Percentiles rank a stretch among this genome's conserved stretches.
These are phyloP conservation scores for Melitaea cinxia DNA, from an alignment of 1,140 invertebrate genomes.

Conservation along the genomic window DNA sequence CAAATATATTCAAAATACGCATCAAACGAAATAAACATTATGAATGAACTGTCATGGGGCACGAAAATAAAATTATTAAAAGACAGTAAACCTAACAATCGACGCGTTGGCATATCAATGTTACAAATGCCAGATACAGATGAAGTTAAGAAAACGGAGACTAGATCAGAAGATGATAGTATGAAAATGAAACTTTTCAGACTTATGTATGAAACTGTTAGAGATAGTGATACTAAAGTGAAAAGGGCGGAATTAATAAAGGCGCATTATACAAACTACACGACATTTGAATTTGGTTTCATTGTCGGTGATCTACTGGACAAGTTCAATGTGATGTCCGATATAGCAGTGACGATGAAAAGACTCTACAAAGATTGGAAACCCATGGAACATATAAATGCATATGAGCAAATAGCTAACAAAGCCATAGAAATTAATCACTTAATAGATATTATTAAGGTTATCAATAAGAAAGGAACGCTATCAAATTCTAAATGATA, in stretches of 20 bases:
- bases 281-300: constrained; percentile 58
- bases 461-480: constrained; percentile 19
- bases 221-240: constrained; percentile 60
- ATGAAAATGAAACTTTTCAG: constrained; percentile 67
- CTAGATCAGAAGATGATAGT: constrained; percentile 45
- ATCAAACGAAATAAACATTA: constrained; percentile 33
- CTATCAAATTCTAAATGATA: no score
- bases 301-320: constrained; percentile 62
- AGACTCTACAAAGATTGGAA: constrained; percentile 52
- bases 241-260: constrained; percentile 57
- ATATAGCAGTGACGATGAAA: constrained; percentile 52
- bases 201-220: constrained; percentile 63
- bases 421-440: constrained; percentile 60
- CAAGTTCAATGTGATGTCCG: constrained; percentile 52
- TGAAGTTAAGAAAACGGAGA: neutral
- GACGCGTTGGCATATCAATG: constrained; percentile 35
- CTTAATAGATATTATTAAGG: constrained; percentile 47
- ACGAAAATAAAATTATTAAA: constrained; percentile 45
- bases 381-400: constrained; percentile 68
- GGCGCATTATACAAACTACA: constrained; percentile 49
- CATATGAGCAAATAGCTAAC: constrained; percentile 67
- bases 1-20: neutral
- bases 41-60: constrained; percentile 51
- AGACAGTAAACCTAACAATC: neutral
- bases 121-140: neutral